Percentiles rank a stretch among this genome's conserved stretches.
phyloP scores from a whole-genome alignment of 2,113 vertebrate genomes.

The Pollimyrus isidori region DNA sequence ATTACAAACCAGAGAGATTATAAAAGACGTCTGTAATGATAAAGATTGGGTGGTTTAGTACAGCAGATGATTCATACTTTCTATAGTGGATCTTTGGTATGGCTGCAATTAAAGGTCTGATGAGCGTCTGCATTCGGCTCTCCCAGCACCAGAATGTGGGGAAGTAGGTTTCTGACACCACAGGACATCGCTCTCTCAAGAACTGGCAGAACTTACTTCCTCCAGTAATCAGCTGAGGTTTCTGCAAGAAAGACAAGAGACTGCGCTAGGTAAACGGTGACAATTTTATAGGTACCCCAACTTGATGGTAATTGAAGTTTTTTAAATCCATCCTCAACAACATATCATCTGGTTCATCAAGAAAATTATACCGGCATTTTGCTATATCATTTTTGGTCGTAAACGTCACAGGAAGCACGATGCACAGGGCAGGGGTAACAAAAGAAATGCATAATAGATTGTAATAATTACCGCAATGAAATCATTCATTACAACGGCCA shows the following conservation, averaged over 20 bases:
- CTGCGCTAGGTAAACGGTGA: background rate
- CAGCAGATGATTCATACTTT: slow-evolving; percentile 68
- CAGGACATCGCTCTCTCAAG: slow-evolving; percentile 82
- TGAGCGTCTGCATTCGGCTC: slow-evolving; percentile 83
- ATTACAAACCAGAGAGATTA: background rate
- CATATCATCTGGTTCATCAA: background rate
- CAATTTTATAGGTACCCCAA: background rate
- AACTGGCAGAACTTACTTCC: slow-evolving; percentile 81
- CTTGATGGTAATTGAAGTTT: background rate
- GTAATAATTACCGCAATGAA: background rate
- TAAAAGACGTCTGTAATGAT: background rate
- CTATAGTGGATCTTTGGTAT: slow-evolving; percentile 83
- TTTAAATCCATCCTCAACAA: background rate
- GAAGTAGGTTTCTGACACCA: slow-evolving; percentile 93
- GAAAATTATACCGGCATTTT: background rate
- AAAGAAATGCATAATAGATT: background rate
- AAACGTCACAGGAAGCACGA: background rate
- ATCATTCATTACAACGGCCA: background rate
- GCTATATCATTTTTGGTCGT: background rate
- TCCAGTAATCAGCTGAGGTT: slow-evolving; percentile 84
- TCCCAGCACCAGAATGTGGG: slow-evolving; percentile 98
- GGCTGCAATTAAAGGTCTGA: slow-evolving; percentile 88
- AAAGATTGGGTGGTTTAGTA: background rate
- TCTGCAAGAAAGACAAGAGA: slow-evolving; percentile 61
- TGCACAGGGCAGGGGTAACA: background rate